These are phyloP conservation scores for Podarcis raffonei DNA, from an alignment of 2,113 vertebrate species.

Conservation along the genomic window DNA sequence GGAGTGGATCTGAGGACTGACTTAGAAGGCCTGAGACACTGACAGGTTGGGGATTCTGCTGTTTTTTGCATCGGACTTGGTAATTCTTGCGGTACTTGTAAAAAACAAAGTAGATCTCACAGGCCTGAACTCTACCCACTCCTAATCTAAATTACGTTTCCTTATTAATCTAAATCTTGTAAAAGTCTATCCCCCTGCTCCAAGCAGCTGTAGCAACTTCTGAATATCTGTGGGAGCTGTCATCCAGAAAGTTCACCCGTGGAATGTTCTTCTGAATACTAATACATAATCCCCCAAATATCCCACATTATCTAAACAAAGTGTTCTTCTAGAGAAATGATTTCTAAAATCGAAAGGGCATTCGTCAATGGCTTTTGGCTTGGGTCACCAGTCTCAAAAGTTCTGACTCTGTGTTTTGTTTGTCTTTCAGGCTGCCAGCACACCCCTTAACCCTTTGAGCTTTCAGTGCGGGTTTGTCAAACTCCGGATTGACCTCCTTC, in stretches of 20 bases:
- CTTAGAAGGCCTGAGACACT: not conserved
- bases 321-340: not conserved
- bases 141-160: too few relatives aligned
- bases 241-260: not conserved
- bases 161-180: not conserved
- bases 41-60: not conserved
- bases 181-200: not conserved
- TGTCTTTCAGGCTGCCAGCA: slow-evolving; percentile 90
- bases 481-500: slow-evolving; percentile 93
- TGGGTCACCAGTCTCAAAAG: slow-evolving; percentile 25
- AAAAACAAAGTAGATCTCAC: too few relatives aligned
- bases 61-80: too few relatives aligned
- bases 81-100: too few relatives aligned
- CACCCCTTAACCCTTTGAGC: slow-evolving; percentile 92
- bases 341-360: slow-evolving; percentile 11
- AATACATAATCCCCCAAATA: not conserved
- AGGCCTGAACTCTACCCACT: too few relatives aligned
- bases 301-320: not conserved
- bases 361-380: slow-evolving; percentile 43
- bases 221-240: not conserved
- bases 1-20: not conserved
- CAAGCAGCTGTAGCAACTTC: not conserved
- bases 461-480: slow-evolving; percentile 99
- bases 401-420: slow-evolving; percentile 3
- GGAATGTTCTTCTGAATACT: not conserved